Evolutionary conservation across 2,888 invertebrate genomes (phyloP), one percentile per base, ranked within the genome.

Genomic region (Subacronicta megacephala): DNA sequence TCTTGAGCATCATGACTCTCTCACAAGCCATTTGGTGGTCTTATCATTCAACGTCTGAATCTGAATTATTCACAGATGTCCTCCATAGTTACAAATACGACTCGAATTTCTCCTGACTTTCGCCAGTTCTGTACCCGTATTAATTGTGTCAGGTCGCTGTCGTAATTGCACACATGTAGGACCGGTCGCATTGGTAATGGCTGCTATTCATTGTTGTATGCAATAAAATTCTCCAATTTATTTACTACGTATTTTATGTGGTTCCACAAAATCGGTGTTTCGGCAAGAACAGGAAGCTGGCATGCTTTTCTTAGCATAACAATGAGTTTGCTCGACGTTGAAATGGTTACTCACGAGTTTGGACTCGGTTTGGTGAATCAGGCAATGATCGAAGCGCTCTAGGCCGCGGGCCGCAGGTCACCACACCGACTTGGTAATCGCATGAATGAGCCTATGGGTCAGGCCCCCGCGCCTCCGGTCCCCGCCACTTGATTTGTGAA

Each of bases 401-500:
- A 52, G 62, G 65, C 55, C 53, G 41, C 59, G 67, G 66, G 67
- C 72, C 71, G 72, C 71, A 65, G 73, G 72, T 77, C 75, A 76
- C 61, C 72, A 63, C 55, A 43, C 47, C 71, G 75, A 69, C 75
- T 81, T 83, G 78, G 76, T 83, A 82, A 78, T 76, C 77, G 87
- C 83, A 92, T 93, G 93, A 93, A 92, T 93, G 93, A 83, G 87
- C 84, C 78, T 71, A 70, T 76, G 77, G 77, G 77, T 77, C 77
- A 75, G 72, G 82, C 83, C 83, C 86, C 87, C 89, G 75, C 82
- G 63, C 78, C 74, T 59, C 74, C 67, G 78, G 70, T 80, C 89
- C 89, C 90, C 91, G 88, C 90, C 90, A 85, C 88, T 85, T 83
- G 85, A 72, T 87, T 90, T 90, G 92, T 94, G 93, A 94, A 94